Percentiles rank a stretch among this genome's conserved stretches.
Conservation (phyloP, 2,888 invertebrate genomes). For the Epinotia bilunana region DNA sequence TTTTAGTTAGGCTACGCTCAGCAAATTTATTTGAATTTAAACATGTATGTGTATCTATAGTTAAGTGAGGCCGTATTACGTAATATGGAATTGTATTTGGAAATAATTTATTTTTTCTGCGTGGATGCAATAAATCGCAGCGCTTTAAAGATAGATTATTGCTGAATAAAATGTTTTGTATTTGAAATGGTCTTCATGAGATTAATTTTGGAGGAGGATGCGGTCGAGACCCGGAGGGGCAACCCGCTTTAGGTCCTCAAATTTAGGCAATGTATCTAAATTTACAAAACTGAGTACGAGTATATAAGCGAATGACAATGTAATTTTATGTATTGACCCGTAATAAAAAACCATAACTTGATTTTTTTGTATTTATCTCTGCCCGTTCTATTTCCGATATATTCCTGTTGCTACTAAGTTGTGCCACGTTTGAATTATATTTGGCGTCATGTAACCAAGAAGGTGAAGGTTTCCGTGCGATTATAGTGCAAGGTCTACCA, state of each 20-base stretch:
- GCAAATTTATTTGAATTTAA: neutral
- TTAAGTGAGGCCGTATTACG: too few relatives aligned
- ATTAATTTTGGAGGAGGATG: too few relatives aligned
- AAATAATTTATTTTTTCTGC: too few relatives aligned
- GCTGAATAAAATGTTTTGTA: too few relatives aligned
- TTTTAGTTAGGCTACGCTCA: neutral
- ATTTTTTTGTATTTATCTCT: neutral
- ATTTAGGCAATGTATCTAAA: too few relatives aligned
- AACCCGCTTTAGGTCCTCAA: too few relatives aligned
- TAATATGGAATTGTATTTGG: too few relatives aligned
- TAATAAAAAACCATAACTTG: neutral
- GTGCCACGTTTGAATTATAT: neutral
- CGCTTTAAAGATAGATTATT: too few relatives aligned
- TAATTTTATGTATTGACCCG: neutral
- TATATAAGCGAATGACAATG: neutral
- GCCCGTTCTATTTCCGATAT: neutral
- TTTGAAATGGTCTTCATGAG: too few relatives aligned
- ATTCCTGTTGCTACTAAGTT: neutral
- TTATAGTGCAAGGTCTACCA: constrained; percentile 16
- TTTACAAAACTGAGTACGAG: too few relatives aligned
- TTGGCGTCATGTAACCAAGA: neutral
- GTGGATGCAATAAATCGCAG: too few relatives aligned
- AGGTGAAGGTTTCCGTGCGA: constrained; percentile 18
- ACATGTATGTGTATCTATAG: neutral
- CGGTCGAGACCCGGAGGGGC: too few relatives aligned